These are phyloP conservation scores for Drosophila pandora DNA, from an alignment of 1,140 invertebrate species.

Conservation along the genomic window DNA sequence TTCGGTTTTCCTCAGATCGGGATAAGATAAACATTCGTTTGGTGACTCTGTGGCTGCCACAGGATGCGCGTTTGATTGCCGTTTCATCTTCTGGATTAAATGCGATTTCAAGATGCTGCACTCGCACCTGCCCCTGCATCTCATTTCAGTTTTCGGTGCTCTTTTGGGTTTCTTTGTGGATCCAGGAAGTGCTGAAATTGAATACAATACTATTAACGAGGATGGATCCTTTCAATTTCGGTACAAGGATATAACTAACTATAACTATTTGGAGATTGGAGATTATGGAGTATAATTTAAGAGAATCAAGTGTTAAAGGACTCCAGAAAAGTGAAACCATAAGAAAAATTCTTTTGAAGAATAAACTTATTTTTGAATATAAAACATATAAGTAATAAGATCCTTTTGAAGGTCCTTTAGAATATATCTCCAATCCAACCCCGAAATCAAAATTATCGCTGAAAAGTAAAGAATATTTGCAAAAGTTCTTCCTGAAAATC, in stretches of 20 bases:
- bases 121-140: constrained; percentile 7
- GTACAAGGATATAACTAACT: constrained; percentile 53
- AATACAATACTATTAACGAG: constrained; percentile 86
- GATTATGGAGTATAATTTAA: too few species aligned
- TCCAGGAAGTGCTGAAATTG: constrained; percentile 71
- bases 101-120: constrained; percentile 57
- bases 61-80: constrained; percentile 49
- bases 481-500: too few species aligned
- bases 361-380: too few species aligned
- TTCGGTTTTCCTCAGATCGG: constrained; percentile 1
- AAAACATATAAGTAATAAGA: too few species aligned
- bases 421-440: not conserved
- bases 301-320: not conserved
- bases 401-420: too few species aligned
- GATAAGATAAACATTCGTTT: not conserved
- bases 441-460: not conserved
- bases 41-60: constrained; percentile 8
- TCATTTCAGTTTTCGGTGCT: constrained; percentile 35
- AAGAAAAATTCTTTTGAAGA: too few species aligned
- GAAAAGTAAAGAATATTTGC: too few species aligned
- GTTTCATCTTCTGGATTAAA: constrained; percentile 6
- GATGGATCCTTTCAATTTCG: constrained; percentile 88
- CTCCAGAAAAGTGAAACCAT: not conserved
- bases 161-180: constrained; percentile 35
- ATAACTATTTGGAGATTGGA: not conserved